Percentiles rank a stretch among this genome's conserved stretches.
These are phyloP conservation scores for Cantharis rufa DNA, from an alignment of 2,888 invertebrate genomes.

Conservation along the genomic window DNA sequence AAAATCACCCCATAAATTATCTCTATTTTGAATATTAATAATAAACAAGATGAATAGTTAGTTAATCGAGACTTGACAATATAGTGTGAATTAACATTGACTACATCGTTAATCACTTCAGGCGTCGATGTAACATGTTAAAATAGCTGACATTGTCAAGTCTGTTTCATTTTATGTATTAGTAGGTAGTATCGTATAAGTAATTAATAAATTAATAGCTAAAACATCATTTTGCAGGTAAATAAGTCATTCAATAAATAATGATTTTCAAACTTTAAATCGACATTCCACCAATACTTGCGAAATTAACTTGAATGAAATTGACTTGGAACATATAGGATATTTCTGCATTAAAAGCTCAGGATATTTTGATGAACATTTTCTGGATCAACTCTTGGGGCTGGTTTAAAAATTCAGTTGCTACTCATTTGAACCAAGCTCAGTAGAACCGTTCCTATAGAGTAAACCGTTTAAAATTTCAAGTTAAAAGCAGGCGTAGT, in stretches of 20 bases:
- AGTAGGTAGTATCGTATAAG: constrained; percentile 7
- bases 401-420: too few relatives aligned
- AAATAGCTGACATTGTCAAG: constrained; percentile 34
- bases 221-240: neutral
- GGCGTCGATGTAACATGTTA: constrained; percentile 30
- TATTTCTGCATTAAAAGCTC: neutral
- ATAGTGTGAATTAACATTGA: constrained; percentile 39
- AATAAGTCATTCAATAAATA: neutral
- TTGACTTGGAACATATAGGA: neutral
- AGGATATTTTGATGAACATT: neutral
- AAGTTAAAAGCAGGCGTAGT: too few relatives aligned
- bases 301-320: neutral
- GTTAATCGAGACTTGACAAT: constrained; percentile 34
- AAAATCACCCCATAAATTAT: too few relatives aligned
- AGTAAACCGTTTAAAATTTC: too few relatives aligned
- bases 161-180: constrained; percentile 32
- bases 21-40: constrained; percentile 28
- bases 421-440: too few relatives aligned
- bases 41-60: constrained; percentile 39
- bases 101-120: constrained; percentile 36
- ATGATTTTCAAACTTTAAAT: neutral
- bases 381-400: neutral
- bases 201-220: constrained; percentile 11
- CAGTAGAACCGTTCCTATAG: too few relatives aligned
- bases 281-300: neutral